These are phyloP conservation scores for Ferrisia virgata DNA, from an alignment of 2,888 invertebrate genomes.

Conservation along the genomic window DNA sequence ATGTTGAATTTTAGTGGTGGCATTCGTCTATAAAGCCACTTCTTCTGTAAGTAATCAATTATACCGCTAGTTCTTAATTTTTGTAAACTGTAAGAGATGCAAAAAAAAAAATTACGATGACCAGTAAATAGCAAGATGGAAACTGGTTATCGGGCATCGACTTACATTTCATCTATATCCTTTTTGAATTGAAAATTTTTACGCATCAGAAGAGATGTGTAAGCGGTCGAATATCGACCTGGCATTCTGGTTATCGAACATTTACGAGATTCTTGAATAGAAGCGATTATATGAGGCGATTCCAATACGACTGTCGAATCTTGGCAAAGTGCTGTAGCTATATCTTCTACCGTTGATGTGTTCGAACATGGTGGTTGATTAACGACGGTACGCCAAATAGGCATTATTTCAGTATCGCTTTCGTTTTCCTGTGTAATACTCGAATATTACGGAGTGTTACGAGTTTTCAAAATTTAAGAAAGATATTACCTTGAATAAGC, in stretches of 20 bases:
- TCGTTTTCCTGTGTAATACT: constrained; percentile 45
- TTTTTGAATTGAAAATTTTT: constrained; percentile 42
- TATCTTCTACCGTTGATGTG: neutral
- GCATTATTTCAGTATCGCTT: constrained; percentile 40
- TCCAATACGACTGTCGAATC: constrained; percentile 46
- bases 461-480: neutral
- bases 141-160: neutral
- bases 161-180: constrained; percentile 46
- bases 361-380: constrained; percentile 48
- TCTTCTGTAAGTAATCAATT: constrained; percentile 47
- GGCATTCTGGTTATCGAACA: constrained; percentile 47
- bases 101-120: neutral
- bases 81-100: constrained; percentile 35
- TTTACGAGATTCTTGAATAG: constrained; percentile 32
- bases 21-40: constrained; percentile 46
- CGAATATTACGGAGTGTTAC: neutral
- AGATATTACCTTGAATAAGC: constrained; percentile 46
- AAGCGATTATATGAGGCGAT: constrained; percentile 47
- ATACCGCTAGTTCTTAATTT: constrained; percentile 44
- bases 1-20: constrained; percentile 33
- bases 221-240: constrained; percentile 47
- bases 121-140: neutral
- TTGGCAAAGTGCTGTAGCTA: constrained; percentile 46
- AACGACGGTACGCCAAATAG: constrained; percentile 46
- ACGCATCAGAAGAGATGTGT: constrained; percentile 45